phyloP scores from a whole-genome alignment of 2,113 vertebrate species.

The Addax nasomaculatus region DNA sequence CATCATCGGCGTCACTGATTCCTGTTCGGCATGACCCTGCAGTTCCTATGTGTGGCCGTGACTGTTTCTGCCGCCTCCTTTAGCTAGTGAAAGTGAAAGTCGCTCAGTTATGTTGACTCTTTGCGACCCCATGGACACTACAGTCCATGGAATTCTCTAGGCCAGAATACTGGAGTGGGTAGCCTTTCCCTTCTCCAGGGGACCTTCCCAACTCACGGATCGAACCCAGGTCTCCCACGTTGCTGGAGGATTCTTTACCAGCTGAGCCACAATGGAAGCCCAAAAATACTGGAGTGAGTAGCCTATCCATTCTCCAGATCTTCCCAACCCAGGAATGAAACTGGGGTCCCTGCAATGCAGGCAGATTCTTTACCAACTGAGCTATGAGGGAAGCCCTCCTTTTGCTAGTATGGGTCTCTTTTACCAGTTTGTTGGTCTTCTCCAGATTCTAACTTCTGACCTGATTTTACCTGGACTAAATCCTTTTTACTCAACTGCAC shows the following conservation, averaged over 20 bases:
- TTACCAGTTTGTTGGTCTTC: background rate
- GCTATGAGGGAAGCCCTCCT: background rate
- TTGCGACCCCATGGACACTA: background rate
- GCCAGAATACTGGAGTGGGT: background rate
- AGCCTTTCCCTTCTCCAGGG: background rate
- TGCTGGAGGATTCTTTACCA: background rate
- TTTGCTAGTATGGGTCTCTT: background rate
- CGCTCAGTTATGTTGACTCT: background rate
- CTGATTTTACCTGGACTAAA: background rate
- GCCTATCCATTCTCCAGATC: background rate
- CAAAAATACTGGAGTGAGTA: background rate
- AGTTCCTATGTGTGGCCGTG: background rate
- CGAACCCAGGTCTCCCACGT: background rate
- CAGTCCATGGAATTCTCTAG: background rate
- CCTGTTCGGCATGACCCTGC: background rate
- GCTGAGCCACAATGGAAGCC: background rate
- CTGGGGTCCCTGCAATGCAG: background rate
- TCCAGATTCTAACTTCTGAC: background rate
- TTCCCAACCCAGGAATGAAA: background rate
- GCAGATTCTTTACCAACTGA: background rate
- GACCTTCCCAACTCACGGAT: background rate
- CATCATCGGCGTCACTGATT: background rate
- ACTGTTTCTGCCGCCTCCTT: background rate
- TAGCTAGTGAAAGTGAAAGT: background rate
- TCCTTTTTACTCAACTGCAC: background rate